Percentiles rank a stretch among this genome's conserved stretches.
Conservation (phyloP, 2,113 vertebrate species). For the Burhinus oedicnemus region DNA sequence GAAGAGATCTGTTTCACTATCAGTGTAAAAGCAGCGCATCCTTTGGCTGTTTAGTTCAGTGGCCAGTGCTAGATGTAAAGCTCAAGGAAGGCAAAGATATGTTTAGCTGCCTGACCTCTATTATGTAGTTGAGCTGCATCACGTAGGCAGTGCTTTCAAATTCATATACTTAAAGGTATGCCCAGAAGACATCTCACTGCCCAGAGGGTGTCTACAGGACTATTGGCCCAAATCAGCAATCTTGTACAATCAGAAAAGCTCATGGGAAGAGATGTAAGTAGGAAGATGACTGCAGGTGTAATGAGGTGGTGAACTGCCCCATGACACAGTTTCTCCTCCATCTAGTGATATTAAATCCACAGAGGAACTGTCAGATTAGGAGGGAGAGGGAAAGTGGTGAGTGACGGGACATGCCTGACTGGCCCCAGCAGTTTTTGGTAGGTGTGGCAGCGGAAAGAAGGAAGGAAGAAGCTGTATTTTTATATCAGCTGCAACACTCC, state of each 20-base stretch:
- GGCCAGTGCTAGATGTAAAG: neutral
- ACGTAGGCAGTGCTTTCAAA: neutral
- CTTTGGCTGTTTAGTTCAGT: neutral
- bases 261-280: too few relatives aligned
- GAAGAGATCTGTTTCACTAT: neutral
- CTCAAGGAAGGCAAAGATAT: neutral
- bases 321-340: neutral
- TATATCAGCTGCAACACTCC: neutral
- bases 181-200: neutral
- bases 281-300: neutral
- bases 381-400: neutral
- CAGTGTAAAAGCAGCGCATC: neutral
- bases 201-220: neutral
- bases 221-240: neutral
- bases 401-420: neutral
- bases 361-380: neutral
- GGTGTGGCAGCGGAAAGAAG: neutral
- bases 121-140: neutral
- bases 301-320: neutral
- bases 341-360: neutral
- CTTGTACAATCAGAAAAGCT: neutral
- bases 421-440: neutral
- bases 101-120: neutral
- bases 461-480: neutral
- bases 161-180: neutral